Percentiles rank a stretch among this genome's conserved stretches.
phyloP scores from a whole-genome alignment of 1,140 invertebrate genomes.

The Zaprionus ghesquierei region DNA sequence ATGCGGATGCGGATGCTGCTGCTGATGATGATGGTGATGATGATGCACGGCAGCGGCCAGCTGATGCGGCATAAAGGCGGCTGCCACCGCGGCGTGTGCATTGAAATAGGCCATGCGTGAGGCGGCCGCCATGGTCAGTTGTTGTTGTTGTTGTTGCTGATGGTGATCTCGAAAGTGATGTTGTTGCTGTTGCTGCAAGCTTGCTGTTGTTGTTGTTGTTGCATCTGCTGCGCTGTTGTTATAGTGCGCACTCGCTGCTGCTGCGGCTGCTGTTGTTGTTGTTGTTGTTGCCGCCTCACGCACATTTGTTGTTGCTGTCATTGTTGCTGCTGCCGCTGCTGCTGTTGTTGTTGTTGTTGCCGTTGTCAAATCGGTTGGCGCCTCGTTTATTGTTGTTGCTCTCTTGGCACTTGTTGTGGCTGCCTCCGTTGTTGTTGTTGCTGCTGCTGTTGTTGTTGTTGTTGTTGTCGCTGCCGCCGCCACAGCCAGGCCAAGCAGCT shows the following conservation, averaged over 20 bases:
- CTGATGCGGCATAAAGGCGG: conserved; percentile 89
- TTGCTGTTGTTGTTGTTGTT: conserved; percentile 3
- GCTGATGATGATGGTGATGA: conserved; percentile 55
- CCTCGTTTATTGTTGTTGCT: conserved; percentile 40
- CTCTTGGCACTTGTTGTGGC: conserved; percentile 13
- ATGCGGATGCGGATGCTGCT: conserved; percentile 32
- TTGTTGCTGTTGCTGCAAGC: conserved; percentile 14
- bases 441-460: conserved; percentile 51
- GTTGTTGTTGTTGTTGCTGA: conserved; percentile 47
- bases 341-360: conserved; percentile 15
- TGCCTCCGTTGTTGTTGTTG: conserved; percentile 7
- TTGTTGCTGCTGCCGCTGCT: not conserved
- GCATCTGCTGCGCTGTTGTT: conserved; percentile 11
- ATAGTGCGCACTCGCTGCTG: not conserved
- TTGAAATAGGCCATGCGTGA: conserved; percentile 93
- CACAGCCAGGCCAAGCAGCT: conserved; percentile 89
- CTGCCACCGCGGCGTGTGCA: conserved; percentile 93
- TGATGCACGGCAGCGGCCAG: conserved; percentile 65
- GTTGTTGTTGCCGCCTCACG: conserved; percentile 42
- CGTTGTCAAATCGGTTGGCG: conserved; percentile 56
- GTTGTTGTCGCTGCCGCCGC: conserved; percentile 39
- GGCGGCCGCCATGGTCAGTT: conserved; percentile 87
- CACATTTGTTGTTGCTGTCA: conserved; percentile 16
- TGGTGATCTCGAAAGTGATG: conserved; percentile 28
- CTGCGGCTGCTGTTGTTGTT: conserved; percentile 6